Percentiles rank a stretch among this genome's conserved stretches.
Evolutionary conservation across 2,113 vertebrate species (phyloP).

Genomic region (Laterallus jamaicensis): DNA sequence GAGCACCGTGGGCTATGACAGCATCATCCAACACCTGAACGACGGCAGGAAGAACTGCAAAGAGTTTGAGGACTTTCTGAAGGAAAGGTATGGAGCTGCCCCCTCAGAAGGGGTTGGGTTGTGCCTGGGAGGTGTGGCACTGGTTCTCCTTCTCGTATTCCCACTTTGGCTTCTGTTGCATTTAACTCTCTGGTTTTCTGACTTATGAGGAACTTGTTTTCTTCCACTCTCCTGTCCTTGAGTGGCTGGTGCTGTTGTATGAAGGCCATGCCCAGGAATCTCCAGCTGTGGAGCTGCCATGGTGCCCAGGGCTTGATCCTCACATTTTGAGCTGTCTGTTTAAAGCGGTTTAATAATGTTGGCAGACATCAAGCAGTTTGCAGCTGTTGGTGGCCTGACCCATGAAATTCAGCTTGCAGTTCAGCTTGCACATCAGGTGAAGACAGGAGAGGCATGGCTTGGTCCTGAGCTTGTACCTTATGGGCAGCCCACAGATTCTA

Average conservation of each 20-base stretch:
- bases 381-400: not conserved
- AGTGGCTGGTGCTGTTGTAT: not conserved
- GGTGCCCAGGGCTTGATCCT: not conserved
- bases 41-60: slow-evolving; percentile 94
- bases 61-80: slow-evolving; percentile 95
- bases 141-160: not conserved
- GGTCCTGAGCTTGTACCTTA: not conserved
- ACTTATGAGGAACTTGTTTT: not conserved
- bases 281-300: not conserved
- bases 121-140: not conserved
- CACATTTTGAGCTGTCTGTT: not conserved
- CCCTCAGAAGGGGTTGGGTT: not conserved
- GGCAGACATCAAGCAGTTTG: not conserved
- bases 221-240: not conserved
- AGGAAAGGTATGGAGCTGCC: slow-evolving; percentile 84
- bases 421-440: not conserved
- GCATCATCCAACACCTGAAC: slow-evolving; percentile 88
- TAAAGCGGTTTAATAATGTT: not conserved
- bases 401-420: not conserved
- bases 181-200: not conserved
- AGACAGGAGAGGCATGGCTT: not conserved
- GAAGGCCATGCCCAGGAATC: not conserved
- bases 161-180: accelerated
- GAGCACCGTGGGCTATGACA: slow-evolving; percentile 86
- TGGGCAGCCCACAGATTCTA: not conserved